Base-by-base conservation (phyloP, 2,888 invertebrate species). In the Pterostichus madidus region DNA sequence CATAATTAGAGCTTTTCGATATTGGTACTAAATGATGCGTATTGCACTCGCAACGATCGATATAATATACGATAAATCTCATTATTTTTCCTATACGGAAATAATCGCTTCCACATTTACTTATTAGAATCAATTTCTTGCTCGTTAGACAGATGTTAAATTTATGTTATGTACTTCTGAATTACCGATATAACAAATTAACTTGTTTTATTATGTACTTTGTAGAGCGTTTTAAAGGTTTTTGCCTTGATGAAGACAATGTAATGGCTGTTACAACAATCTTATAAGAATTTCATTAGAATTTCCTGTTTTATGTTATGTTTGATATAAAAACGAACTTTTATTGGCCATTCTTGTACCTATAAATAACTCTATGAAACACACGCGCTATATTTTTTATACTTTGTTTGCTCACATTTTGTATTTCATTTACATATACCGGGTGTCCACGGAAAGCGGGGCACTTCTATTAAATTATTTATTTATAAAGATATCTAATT, bases 161-260 rank as follows among this genome's bases (percentile, higher is more conserved):
- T 81, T 81, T 81, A 81, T 81, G 81, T 81, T 81, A 81, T 56
- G 61, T 81, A 81, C 75, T 75, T 32, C 17, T 81, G 81, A 75
- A 81, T 81, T 81, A 81, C 81, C 75, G 61, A 81, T 81, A 81
- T 75, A 81, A 81, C 81, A 81, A 81, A 81, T 75, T 81, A 75
- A 81, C 81, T 81, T 81, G 81, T 81, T 81, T 81, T 80, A 80
- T 80, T 80, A 53, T 81, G 46, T 81, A 81, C 81, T 81, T 75
- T 32, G 44, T 8, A 56, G 79, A 24, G 46, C 32, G 64, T 64
- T 78, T 64, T 79, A 64, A 68, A 49, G 24, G 79, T 79, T 79
- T 79, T 79, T 64, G 49, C 24, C 64, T 31, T 17, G 64, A 1
- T 7, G 4, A 79, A 79, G 79, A 81, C 81, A 81, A 81, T 75